Evolutionary conservation across 2,888 invertebrate genomes (phyloP), one percentile per base, ranked within the genome.

Genomic region (Scelioninae gen. 1): DNA sequence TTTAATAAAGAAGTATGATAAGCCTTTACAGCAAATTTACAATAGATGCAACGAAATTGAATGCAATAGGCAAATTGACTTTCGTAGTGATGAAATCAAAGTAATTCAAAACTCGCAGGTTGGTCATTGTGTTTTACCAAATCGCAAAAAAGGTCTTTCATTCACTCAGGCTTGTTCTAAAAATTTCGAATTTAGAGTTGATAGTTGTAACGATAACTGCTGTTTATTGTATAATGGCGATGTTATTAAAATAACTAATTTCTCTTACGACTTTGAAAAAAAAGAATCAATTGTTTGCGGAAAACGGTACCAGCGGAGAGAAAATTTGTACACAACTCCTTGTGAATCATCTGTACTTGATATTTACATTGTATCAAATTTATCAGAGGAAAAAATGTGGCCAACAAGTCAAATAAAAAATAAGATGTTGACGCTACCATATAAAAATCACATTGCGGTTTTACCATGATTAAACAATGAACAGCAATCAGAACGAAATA

Each of bases 351-450:
- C 49, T 51, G 11, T 51, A 16, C 49, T 51, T 8, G 23, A 51
- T 51, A 51, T 51, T 23, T 51, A 51, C 23, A 23, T 51, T 51
- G 49, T 51, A 9, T 51, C 49, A 11, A 51, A 51, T 51, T 23
- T 23, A 23, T 51, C 16, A 51, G n/a, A 51, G 7, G 23, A 23
- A 23, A 51, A 51, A 51, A 23, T 51, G 23, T 51, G 49, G 8
- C 23, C 49, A 9, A 16, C 23, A 11, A 51, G 49, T 51, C 8
- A 23, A 15, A 51, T 51, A 51, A 51, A 51, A 23, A 51, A 9
- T 8, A 51, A 51, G 23, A 51, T 51, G 7, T 16, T 51, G 6
- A 23, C 11, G 23, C 16, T 51, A 51, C 49, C 49, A 23, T 51
- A 51, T 23, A 23, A 51, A 23, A 51, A 51, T 10, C 5, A 51